Evolutionary conservation across 1,140 invertebrate genomes (phyloP), one percentile per base, ranked within the genome.

Genomic region (Trachymyrmex septentrionalis): DNA sequence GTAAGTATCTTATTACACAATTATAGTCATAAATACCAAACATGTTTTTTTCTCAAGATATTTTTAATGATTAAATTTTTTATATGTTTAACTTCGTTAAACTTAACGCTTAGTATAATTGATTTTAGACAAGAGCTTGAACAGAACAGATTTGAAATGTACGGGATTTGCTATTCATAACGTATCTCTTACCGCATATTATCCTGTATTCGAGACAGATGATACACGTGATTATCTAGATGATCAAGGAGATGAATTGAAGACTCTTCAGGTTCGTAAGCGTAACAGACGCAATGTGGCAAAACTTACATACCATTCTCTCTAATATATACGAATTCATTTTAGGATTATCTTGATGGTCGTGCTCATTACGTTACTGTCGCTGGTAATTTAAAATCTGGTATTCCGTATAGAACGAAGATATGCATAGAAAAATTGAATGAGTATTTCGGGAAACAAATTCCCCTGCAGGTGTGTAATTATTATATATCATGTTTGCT

Each of bases 381-480:
- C n/a, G 92, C 95, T 0, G 96, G 96, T 95, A 95, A 96, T 86
- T 61, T 90, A 2, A 67, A 88, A 90, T 67, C 91, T 93, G 66
- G 88, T 84, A 90, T 96, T 76, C 87, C 92, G 0, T 96, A 96
- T 63, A 96, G 95, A 5, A 95, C 95, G 1, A 87, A 87, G 78
- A 73, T 96, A 1, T 96, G 96, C 75, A 94, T 96, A 80, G 95
- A 96, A 10, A 94, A 96, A 88, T 86, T 96, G 19, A 96, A 96
- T 82, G 73, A 93, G 77, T 95, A 96, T 91, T 96, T 94, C 86
- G 92, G 94, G 5, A 94, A 93, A 82, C 89, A 92, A 27, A 95
- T 96, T 81, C 86, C 89, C 0, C 48, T 95, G 16, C 88, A 95
- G 88, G 94, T 95, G 77, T 27, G 21, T 27, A 50, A 75, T 59